A percentile compares a stretch with the other conserved stretches of the same genome.
Conservation (phyloP, 2,113 vertebrate genomes). For the Colaptes auratus region DNA sequence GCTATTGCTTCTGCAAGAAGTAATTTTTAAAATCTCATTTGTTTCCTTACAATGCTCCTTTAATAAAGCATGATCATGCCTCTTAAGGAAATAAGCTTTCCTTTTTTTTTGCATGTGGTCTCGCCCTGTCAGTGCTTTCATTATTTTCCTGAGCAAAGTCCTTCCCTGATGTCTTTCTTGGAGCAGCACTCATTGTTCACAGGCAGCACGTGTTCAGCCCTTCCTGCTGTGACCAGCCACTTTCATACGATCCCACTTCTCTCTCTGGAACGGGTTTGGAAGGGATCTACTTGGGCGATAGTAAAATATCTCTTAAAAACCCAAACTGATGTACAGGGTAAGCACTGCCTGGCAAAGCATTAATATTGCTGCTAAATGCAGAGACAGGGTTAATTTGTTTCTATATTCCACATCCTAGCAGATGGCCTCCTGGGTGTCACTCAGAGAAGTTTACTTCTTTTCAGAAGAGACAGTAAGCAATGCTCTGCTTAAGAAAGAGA, state of each 20-base stretch:
- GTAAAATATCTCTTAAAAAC: background rate
- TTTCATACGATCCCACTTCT: background rate
- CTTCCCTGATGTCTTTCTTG: background rate
- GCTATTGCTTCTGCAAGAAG: background rate
- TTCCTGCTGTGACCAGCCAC: background rate
- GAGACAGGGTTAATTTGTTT: background rate
- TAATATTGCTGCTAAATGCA: background rate
- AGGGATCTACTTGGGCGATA: background rate
- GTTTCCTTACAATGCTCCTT: background rate
- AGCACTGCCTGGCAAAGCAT: background rate
- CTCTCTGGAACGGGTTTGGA: background rate
- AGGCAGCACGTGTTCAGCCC: fast-evolving
- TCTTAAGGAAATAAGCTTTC: constrained; percentile 1
- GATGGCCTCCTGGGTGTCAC: background rate
- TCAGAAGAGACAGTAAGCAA: background rate
- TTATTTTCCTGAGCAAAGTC: background rate
- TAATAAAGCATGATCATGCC: background rate
- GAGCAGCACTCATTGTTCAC: background rate
- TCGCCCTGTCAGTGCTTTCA: background rate
- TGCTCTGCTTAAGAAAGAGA: background rate
- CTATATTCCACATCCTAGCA: background rate
- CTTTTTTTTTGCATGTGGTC: background rate
- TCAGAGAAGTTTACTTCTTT: background rate
- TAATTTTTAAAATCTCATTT: background rate
- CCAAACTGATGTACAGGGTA: background rate